Evolutionary conservation across 2,888 invertebrate species (phyloP), one percentile per base, ranked within the genome.

Genomic region (Timema podura): DNA sequence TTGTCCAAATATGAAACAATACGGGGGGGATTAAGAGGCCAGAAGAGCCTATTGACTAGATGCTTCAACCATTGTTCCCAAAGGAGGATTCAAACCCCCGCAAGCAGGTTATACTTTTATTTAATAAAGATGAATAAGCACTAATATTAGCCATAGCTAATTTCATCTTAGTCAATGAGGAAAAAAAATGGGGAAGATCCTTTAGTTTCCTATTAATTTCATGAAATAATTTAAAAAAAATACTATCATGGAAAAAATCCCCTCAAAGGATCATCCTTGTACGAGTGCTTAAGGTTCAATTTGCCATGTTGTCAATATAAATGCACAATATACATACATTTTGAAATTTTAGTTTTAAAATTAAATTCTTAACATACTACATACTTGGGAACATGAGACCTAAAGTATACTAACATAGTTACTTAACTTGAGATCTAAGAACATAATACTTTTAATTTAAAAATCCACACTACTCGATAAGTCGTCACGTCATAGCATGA

Each of bases 21-120:
- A 64, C 30, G 45, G 47, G 61, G 69, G 65, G 68, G 68, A 57
- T 70, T 30, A 47, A 59, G 66, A 57, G 70, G 61, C 70, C 64
- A 48, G 46, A 54, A 59, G 9, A 65, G 70, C 72, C 72, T 65
- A 47, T 68, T 72, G 72, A 72, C 72, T 72, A 72, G 72, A 72
- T 72, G 71, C 64, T 69, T 69, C 47, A 68, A 65, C 61, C 67
- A 67, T 51, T 48, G 45, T 51, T 51, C 30, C 67, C 45, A 45
- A 45, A 61, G 61, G 61, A 61, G n/a, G 45, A 51, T 11, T 16
- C 11, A 61, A 30, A 45, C 30, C 61, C 45, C 61, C 61, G 45
- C 44, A 61, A 61, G n/a, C 13, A 61, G 45, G 30, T 61, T 61
- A 13, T 67, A 44, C 48, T 65, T 65, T 65, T 48, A 16, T 64